These are phyloP conservation scores for Caenorhabditis sp. DNA, from an alignment of 2,888 invertebrate genomes.

Conservation along the genomic window DNA sequence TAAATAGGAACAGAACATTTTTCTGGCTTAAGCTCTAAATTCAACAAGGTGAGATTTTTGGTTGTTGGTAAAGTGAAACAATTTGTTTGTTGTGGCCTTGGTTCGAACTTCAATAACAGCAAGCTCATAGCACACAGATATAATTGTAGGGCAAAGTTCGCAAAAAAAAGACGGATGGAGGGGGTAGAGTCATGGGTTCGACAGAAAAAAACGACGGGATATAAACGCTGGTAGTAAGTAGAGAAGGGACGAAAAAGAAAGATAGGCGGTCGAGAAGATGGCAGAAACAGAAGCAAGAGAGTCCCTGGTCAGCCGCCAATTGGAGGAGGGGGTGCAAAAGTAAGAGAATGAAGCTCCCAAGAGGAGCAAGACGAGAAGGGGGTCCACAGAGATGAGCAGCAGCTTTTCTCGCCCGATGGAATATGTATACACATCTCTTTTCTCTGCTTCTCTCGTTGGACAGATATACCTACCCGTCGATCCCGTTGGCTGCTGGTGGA, in stretches of 20 bases:
- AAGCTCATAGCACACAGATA: too few relatives aligned
- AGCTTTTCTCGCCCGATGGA: conserved; percentile 7
- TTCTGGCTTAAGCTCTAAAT: conserved; percentile 8
- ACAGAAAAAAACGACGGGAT: too few relatives aligned
- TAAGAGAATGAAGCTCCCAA: conserved; percentile 27
- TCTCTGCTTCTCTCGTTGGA: conserved; percentile 9
- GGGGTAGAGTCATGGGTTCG: too few relatives aligned
- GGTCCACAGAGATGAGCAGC: conserved; percentile 3
- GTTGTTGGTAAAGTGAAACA: not conserved
- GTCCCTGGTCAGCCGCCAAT: conserved; percentile 23
- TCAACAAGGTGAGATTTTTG: conserved; percentile 3
- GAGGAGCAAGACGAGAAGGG: too few relatives aligned
- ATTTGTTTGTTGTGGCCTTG: not conserved
- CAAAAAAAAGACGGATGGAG: too few relatives aligned
- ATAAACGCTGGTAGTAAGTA: too few relatives aligned
- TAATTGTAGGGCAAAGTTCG: too few relatives aligned
- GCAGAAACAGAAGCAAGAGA: not conserved
- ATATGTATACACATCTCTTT: conserved; percentile 33
- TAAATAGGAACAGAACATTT: not conserved
- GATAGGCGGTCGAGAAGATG: conserved; percentile 18
- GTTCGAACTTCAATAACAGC: too few relatives aligned
- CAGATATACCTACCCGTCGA: conserved; percentile 12
- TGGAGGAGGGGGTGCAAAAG: conserved; percentile 6
- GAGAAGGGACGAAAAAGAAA: too few relatives aligned
- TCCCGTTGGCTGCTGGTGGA: too few relatives aligned